Percentiles rank a stretch among this genome's conserved stretches.
These are phyloP conservation scores for Aldrovandia affinis DNA, from an alignment of 2,797 vertebrate genomes.

Conservation along the genomic window DNA sequence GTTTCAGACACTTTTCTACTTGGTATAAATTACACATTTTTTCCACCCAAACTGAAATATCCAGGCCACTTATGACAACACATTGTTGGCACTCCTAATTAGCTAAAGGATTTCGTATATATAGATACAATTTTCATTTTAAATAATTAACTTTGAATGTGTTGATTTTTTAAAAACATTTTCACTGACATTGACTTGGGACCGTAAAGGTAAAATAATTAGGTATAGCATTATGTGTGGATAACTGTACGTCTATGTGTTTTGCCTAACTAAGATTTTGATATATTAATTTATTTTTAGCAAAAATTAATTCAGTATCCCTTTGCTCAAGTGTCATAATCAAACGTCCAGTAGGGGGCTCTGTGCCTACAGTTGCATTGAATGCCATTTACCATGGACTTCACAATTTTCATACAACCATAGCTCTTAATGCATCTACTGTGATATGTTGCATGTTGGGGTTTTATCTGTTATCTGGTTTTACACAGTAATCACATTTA, in stretches of 20 bases:
- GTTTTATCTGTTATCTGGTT: conserved; percentile 71
- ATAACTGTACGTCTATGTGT: background rate
- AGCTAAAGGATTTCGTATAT: background rate
- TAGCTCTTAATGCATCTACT: conserved; percentile 69
- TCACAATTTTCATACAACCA: conserved; percentile 61
- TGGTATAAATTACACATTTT: background rate
- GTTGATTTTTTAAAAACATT: background rate
- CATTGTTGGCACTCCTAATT: background rate
- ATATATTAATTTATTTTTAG: too few species aligned
- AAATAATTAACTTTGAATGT: background rate
- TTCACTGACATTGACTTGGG: background rate
- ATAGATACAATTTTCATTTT: background rate
- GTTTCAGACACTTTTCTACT: background rate
- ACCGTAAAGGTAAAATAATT: background rate
- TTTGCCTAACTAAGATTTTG: background rate
- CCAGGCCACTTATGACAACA: background rate
- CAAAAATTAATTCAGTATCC: background rate
- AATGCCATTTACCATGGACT: conserved; percentile 46
- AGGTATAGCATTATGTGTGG: too few species aligned
- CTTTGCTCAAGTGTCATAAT: background rate
- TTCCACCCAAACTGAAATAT: background rate
- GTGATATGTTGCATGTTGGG: conserved; percentile 63
- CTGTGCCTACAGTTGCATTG: conserved; percentile 62
- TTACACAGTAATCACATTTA: conserved; percentile 75
- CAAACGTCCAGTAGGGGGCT: conserved; percentile 76